These are phyloP conservation scores for Pseudomyrmex flavicornis DNA, from an alignment of 1,140 invertebrate genomes.

Conservation along the genomic window DNA sequence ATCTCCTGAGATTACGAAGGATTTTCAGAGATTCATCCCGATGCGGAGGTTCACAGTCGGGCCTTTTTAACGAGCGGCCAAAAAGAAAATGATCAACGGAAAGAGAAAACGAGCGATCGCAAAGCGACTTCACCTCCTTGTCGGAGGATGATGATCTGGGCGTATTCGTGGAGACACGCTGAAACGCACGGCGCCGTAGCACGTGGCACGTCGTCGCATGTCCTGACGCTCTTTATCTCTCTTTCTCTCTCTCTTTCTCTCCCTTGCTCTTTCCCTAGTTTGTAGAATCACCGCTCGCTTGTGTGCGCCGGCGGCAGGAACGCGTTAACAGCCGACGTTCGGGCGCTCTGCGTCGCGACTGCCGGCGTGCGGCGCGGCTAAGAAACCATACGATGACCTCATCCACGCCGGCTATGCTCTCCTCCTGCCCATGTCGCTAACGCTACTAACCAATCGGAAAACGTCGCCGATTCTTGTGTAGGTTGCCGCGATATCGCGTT, in stretches of 20 bases:
- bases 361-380: slow-evolving; percentile 76
- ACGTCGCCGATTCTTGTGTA: slow-evolving; percentile 68
- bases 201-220: slow-evolving; percentile 73
- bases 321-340: slow-evolving; percentile 75
- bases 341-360: slow-evolving; percentile 79
- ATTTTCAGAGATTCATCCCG: background rate
- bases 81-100: too few species aligned
- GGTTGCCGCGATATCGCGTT: slow-evolving; percentile 49
- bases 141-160: slow-evolving; percentile 20
- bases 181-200: slow-evolving; percentile 57
- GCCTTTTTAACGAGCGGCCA: background rate
- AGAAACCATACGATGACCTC: slow-evolving; percentile 83
- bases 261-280: slow-evolving; percentile 1
- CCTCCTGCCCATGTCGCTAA: slow-evolving; percentile 74
- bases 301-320: slow-evolving; percentile 56
- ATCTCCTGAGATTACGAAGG: too few species aligned
- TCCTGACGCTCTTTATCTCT: slow-evolving; percentile 27
- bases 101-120: background rate
- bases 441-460: slow-evolving; percentile 80
- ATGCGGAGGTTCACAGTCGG: background rate
- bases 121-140: slow-evolving; percentile 30
- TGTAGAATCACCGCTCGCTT: slow-evolving; percentile 33
- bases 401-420: slow-evolving; percentile 78
- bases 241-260: background rate
- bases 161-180: slow-evolving; percentile 28